Percentiles rank a stretch among this genome's conserved stretches.
These are phyloP conservation scores for Metellina segmentata DNA, from an alignment of 2,888 invertebrate genomes.

Conservation along the genomic window DNA sequence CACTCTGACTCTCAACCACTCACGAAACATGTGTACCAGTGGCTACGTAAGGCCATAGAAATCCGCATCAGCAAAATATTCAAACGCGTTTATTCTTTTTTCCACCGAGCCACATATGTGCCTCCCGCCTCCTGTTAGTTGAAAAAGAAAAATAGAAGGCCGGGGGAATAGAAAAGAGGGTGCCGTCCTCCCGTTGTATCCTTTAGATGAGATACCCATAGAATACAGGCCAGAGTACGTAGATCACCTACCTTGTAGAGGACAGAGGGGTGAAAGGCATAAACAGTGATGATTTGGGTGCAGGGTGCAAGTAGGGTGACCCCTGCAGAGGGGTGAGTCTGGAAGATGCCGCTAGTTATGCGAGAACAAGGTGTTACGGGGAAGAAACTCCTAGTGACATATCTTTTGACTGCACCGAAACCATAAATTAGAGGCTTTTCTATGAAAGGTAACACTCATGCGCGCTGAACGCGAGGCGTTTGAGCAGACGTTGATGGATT, in stretches of 20 bases:
- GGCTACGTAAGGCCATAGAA: too few relatives aligned
- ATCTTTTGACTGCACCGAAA: conserved; percentile 14
- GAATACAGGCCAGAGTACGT: not conserved
- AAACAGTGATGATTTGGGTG: conserved; percentile 58
- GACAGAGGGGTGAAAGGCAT: conserved; percentile 28
- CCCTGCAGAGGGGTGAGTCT: not conserved
- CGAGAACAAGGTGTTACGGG: conserved; percentile 24
- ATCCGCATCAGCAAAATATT: too few relatives aligned
- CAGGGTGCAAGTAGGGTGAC: not conserved
- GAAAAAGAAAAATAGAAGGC: too few relatives aligned
- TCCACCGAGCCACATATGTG: too few relatives aligned
- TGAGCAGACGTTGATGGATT: conserved; percentile 27
- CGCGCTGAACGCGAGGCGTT: not conserved
- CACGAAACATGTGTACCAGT: too few relatives aligned
- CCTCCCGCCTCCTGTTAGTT: too few relatives aligned
- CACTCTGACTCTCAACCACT: too few relatives aligned
- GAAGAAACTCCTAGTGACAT: conserved; percentile 14
- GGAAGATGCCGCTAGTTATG: not conserved
- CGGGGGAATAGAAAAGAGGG: too few relatives aligned
- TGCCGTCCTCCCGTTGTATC: not conserved
- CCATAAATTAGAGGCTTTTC: conserved; percentile 52
- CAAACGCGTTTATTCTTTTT: too few relatives aligned
- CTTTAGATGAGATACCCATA: not conserved
- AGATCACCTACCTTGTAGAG: too few relatives aligned
- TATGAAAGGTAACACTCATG: conserved; percentile 20